Base-by-base conservation (phyloP, 2,888 invertebrate genomes). In the Odontomyia ornata region DNA sequence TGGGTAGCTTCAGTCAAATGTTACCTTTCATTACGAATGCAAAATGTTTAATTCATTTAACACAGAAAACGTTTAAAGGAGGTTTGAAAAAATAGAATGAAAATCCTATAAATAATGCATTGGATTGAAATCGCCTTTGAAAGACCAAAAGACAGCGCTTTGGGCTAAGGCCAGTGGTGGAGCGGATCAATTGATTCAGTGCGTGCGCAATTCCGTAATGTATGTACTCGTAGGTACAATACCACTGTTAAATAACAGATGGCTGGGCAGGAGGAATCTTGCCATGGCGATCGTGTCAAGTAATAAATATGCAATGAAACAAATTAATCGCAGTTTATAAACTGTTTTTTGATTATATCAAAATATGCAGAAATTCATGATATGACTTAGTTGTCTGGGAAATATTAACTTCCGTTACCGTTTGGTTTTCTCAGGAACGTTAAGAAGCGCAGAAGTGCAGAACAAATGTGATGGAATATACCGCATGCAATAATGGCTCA, bases 241-340 rank as follows among this genome's bases (percentile, higher is more conserved):
- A 52, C 4, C 36, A 52, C 52, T n/a, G 52, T 52, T 52, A 52
- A 52, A 52, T 52, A 13, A 52, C 52, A 52, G 52, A 4, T 52
- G 52, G 52, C 15, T 52, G 52, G 28, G 13, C 62, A 28, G 15
- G 23, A 62, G 60, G 60, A 60, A 18, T 21, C 28, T 15, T 62
- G 9, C 36, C 13, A 25, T 7, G 65, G 43, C 13, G n/a, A 65
- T 36, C 28, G 56, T 56, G 72, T 30, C 56, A 56, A 56, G 18
- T 30, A 27, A 72, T 72, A 72, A 72, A 72, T 72, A 72, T 72
- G 52, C 52, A 72, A 72, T 72, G 28, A 7, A 56, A 72, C 72
- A 72, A 72, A 72, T 72, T 72, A 72, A 30, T 72, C 18, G 21
- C 18, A 18, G 13, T 18, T 65, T 65, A 52, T 52, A 2, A 18